Evolutionary conservation across 1,140 invertebrate genomes (phyloP).

Genomic region (Drosophila asahinai): DNA sequence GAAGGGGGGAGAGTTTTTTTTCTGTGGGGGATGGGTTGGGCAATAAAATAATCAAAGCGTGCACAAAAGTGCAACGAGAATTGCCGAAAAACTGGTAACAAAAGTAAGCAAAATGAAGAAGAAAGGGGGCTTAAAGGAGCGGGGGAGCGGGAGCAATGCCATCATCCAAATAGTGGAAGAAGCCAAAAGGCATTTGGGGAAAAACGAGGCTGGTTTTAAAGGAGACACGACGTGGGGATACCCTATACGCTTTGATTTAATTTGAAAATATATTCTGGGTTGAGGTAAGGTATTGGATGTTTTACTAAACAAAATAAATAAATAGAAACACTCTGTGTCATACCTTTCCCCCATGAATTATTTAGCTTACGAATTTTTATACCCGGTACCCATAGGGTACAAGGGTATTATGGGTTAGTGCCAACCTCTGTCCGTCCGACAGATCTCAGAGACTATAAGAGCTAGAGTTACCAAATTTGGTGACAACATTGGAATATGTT

Average conservation of each 20-base stretch:
- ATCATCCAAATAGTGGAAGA: slow-evolving; percentile 33
- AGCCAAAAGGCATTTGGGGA: slow-evolving; percentile 25
- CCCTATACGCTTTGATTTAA: not conserved
- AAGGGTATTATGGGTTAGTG: no score
- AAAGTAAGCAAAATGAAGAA: slow-evolving; percentile 60
- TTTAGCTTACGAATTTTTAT: no score
- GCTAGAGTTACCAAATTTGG: no score
- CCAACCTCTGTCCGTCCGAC: no score
- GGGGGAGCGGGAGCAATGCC: slow-evolving; percentile 19
- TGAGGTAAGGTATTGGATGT: no score
- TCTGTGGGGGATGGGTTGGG: slow-evolving; percentile 16
- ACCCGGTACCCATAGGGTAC: no score
- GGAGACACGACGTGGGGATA: not conserved
- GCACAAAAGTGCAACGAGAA: slow-evolving; percentile 80
- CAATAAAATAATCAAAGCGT: slow-evolving; percentile 83
- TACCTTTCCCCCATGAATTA: no score
- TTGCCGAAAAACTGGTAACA: slow-evolving; percentile 76
- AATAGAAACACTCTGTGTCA: no score
- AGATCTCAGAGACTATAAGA: no score
- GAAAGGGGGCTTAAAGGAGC: not conserved
- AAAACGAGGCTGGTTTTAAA: not conserved
- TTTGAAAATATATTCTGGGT: no score
- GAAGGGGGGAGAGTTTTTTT: not conserved
- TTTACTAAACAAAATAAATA: not conserved
- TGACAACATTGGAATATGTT: no score